phyloP scores from a whole-genome alignment of 2,888 invertebrate genomes.

The Pseudeuparius sepicola region DNA sequence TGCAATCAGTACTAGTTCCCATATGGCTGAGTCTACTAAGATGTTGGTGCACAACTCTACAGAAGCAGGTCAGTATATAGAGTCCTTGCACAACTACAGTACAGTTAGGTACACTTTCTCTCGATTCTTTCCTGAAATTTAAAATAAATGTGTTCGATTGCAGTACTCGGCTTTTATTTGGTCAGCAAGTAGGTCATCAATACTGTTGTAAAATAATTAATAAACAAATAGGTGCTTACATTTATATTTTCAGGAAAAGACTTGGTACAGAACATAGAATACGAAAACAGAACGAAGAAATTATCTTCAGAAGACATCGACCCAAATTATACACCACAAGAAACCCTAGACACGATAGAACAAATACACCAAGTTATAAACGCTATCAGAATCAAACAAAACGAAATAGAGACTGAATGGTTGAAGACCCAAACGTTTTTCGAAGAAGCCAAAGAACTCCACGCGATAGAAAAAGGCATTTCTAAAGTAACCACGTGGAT shows the following conservation, averaged over 20 bases:
- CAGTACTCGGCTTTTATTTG: too few relatives aligned
- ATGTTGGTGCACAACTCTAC: conserved; percentile 40
- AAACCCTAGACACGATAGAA: conserved; percentile 49
- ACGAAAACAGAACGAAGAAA: conserved; percentile 37
- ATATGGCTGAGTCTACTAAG: conserved; percentile 44
- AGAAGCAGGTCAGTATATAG: conserved; percentile 41
- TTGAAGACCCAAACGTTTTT: conserved; percentile 48
- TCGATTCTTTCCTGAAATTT: too few relatives aligned
- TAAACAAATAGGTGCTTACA: conserved; percentile 2
- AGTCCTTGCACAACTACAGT: too few relatives aligned
- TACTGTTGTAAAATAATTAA: too few relatives aligned
- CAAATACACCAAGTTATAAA: conserved; percentile 47
- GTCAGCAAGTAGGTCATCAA: too few relatives aligned
- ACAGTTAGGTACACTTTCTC: too few relatives aligned
- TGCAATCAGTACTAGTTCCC: conserved; percentile 45
- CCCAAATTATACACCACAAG: conserved; percentile 45
- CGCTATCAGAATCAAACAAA: conserved; percentile 49
- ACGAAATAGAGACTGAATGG: conserved; percentile 51
- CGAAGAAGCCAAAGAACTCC: conserved; percentile 50
- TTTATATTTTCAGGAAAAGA: conserved; percentile 34
- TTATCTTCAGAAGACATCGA: conserved; percentile 36
- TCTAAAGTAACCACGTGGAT: conserved; percentile 71
- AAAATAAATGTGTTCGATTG: too few relatives aligned
- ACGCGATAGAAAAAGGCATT: conserved; percentile 51
- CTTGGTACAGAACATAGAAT: conserved; percentile 38